These are phyloP conservation scores for Heliconius himera DNA, from an alignment of 1,140 invertebrate species.

Conservation along the genomic window DNA sequence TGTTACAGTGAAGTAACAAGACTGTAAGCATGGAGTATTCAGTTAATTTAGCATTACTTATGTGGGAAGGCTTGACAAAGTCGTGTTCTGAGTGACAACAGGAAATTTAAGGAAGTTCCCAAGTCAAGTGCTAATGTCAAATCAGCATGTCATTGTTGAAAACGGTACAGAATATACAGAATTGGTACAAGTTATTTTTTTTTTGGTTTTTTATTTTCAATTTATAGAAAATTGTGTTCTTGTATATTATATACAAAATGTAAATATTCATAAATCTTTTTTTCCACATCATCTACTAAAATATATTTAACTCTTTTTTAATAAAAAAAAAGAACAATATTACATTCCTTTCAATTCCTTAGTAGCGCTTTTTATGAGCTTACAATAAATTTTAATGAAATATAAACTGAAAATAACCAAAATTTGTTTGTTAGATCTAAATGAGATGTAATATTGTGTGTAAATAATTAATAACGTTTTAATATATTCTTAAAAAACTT, in stretches of 20 bases:
- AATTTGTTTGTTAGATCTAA: background rate
- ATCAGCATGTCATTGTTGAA: background rate
- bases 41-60: background rate
- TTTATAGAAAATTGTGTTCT: too few relatives aligned
- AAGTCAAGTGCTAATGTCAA: constrained; percentile 4
- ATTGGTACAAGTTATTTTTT: background rate
- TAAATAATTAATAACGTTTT: background rate
- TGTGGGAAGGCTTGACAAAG: background rate
- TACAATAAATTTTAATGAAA: background rate
- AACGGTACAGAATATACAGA: background rate
- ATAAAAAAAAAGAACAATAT: background rate
- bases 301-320: background rate
- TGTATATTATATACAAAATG: too few relatives aligned
- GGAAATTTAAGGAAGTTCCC: constrained; percentile 4
- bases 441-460: background rate
- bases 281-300: too few relatives aligned
- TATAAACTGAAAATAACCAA: background rate
- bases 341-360: background rate
- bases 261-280: too few relatives aligned
- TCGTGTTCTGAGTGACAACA: background rate
- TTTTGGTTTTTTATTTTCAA: background rate
- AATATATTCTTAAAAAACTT: background rate
- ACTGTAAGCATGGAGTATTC: background rate
- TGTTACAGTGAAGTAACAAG: background rate
- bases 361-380: background rate